A percentile compares a stretch with the other conserved stretches of the same genome.
phyloP scores from a whole-genome alignment of 2,797 vertebrate species.

The Dicrostonyx torquatus region DNA sequence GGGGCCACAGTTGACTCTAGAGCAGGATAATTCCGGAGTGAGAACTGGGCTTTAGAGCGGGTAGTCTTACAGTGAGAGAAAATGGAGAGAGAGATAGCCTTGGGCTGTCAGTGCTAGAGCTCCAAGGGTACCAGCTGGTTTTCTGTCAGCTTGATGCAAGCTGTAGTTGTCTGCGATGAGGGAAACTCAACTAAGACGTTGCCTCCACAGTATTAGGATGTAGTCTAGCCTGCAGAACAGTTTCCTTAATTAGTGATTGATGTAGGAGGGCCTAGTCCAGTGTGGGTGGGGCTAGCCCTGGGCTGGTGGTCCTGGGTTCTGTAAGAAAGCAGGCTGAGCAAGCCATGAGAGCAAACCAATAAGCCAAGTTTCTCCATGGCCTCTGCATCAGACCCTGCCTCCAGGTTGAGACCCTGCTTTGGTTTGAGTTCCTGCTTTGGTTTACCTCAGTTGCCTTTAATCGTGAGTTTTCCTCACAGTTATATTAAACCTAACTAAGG shows the following conservation, averaged over 20 bases:
- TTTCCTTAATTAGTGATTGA: neutral
- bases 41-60: neutral
- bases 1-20: neutral
- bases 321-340: neutral
- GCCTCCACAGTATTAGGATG: neutral
- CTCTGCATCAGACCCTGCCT: neutral
- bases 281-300: too few relatives aligned
- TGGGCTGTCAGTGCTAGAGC: neutral
- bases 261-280: neutral
- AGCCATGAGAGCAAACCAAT: neutral
- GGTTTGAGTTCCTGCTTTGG: neutral
- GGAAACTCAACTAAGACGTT: neutral
- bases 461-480: neutral
- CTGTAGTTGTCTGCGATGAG: neutral
- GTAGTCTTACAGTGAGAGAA: neutral
- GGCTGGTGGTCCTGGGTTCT: neutral
- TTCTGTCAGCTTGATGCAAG: neutral
- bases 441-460: neutral
- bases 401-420: neutral
- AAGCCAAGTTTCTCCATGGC: neutral
- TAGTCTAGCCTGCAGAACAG: neutral
- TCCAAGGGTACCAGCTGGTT: neutral
- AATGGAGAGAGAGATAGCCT: accelerated
- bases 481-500: neutral
- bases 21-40: neutral